Evolutionary conservation across 2,797 vertebrate genomes (phyloP), one percentile per base, ranked within the genome.

Genomic region (Pterois miles): DNA sequence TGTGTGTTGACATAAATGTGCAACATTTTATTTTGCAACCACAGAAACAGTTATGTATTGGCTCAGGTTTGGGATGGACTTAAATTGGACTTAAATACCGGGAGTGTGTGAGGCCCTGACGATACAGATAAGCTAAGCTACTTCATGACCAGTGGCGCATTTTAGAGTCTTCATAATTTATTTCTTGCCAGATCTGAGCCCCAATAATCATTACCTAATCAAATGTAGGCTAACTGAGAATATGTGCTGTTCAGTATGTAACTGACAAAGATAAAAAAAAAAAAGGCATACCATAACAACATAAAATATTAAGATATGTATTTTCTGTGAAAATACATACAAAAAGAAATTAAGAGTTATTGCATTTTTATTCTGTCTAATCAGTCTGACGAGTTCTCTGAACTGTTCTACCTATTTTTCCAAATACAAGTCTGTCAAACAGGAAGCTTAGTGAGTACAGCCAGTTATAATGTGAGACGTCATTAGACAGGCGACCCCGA

Each of bases 121-220:
- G 48, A 22, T 5, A 52, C 48, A 52, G 4, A 54, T 34, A 34
- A 34, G 33, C 8, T 34, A 34, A 34, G 9, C 33, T 34, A 34
- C 33, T 54, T 29, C 25, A 60, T 27, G 68, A 80, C n/a, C 65
- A 75, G 34, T 65, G 36, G 18, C 59, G 57, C 54, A 71, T 80
- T 79, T 71, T 31, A 46, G 20, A 1, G 0, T 63, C 50, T 67
- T 64, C 16, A 33, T 71, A 14, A 52, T 66, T 62, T 46, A 62
- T 74, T 62, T 78, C 7, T 68, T 34, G 29, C 20, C 50, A 54
- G 56, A 58, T 74, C 66, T 84, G 74, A 81, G 70, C 78, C 66
- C 62, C 50, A 58, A 36, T 6, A 62, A 66, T 38, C 25, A 71
- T n/a, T 29, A 60, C 16, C 43, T 36, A 13, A 56, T 53, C 34